phyloP scores from a whole-genome alignment of 1,140 invertebrate species.

The Anoplophora glabripennis region DNA sequence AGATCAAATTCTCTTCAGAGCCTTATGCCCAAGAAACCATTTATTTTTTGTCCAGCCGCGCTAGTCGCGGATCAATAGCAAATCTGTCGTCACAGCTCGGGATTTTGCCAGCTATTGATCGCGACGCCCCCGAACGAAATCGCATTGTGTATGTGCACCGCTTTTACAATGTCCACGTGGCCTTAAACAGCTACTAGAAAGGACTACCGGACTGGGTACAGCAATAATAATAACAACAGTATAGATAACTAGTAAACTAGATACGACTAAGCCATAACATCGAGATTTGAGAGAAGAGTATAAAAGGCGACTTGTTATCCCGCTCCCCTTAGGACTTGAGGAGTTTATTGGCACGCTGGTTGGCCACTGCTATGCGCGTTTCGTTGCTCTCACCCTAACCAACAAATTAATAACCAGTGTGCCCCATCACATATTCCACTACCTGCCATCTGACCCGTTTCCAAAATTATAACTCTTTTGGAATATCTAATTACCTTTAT shows the following conservation, averaged over 20 bases:
- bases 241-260: slow-evolving; percentile 20
- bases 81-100: too few species aligned
- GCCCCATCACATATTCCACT: slow-evolving; percentile 27
- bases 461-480: background rate
- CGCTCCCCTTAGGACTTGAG: slow-evolving; percentile 62
- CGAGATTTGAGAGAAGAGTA: slow-evolving; percentile 44
- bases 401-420: slow-evolving; percentile 44
- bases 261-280: slow-evolving; percentile 41
- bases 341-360: slow-evolving; percentile 75
- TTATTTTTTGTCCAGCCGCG: too few species aligned
- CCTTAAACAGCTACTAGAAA: background rate
- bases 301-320: slow-evolving; percentile 38
- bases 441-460: slow-evolving; percentile 15
- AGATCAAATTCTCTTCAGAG: too few species aligned
- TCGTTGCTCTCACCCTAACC: slow-evolving; percentile 75
- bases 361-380: slow-evolving; percentile 76
- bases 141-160: too few species aligned
- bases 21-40: too few species aligned
- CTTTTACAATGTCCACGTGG: too few species aligned
- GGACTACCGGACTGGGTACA: slow-evolving; percentile 1
- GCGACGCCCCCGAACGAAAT: too few species aligned
- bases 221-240: background rate
- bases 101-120: too few species aligned
- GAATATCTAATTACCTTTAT: too few species aligned
- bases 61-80: too few species aligned